Conservation (phyloP, 2,113 vertebrate species). For the Mus musculus region DNA sequence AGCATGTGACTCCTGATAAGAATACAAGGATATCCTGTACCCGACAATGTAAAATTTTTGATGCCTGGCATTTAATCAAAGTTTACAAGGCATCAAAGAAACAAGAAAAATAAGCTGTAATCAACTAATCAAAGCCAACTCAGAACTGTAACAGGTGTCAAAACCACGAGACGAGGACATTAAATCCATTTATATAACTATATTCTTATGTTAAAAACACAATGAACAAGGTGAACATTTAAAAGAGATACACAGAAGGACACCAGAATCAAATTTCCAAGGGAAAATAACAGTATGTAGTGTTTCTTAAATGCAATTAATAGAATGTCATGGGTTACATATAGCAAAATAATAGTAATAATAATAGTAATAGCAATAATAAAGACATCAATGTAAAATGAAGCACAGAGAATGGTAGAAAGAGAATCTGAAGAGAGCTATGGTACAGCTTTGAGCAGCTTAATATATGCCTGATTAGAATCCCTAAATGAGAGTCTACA, state of each 20-base stretch:
- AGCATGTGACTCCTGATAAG: background rate
- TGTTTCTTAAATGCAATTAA: background rate
- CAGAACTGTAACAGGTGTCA: constrained; percentile 5
- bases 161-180: constrained; percentile 41
- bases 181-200: constrained; percentile 31
- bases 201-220: background rate
- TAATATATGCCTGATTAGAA: background rate
- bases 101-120: constrained; percentile 17
- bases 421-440: background rate
- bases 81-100: constrained; percentile 7
- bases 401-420: background rate
- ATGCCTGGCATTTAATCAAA: constrained; percentile 30
- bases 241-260: background rate
- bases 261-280: background rate
- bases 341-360: constrained; percentile 23
- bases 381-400: background rate
- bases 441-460: background rate
- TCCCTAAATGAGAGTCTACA: background rate
- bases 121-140: constrained; percentile 50
- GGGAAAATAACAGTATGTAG: background rate
- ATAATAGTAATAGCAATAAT: background rate
- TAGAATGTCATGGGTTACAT: background rate
- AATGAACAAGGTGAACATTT: background rate
- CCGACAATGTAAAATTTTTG: background rate
- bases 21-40: background rate